phyloP scores from a whole-genome alignment of 2,888 invertebrate genomes.

The Philhelius pedissequus region DNA sequence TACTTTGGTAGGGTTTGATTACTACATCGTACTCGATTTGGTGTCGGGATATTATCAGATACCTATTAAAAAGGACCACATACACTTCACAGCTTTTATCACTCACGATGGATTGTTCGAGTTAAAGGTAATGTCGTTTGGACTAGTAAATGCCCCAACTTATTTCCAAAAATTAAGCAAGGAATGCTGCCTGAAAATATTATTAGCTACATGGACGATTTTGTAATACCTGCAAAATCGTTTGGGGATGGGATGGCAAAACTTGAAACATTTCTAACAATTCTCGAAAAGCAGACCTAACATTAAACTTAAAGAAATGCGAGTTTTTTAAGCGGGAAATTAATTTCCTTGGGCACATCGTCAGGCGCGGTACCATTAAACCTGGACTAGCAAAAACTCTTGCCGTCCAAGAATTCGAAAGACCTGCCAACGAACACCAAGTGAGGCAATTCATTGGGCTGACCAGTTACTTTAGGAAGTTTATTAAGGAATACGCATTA shows the following conservation, averaged over 20 bases:
- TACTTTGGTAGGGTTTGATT: too few species aligned
- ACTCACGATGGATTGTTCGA: background rate
- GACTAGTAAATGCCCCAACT: background rate
- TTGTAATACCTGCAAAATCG: background rate
- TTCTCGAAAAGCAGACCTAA: background rate
- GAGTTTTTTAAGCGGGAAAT: background rate
- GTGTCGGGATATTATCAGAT: background rate
- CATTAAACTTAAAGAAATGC: background rate
- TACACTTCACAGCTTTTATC: background rate
- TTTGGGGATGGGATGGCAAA: background rate
- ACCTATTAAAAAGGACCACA: slow-evolving; percentile 1
- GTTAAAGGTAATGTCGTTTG: slow-evolving; percentile 3
- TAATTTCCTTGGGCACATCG: background rate
- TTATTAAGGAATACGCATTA: too few species aligned
- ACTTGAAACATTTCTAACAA: background rate
- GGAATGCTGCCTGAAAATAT: background rate
- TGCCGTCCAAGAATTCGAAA: background rate
- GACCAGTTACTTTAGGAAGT: too few species aligned
- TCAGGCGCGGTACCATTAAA: background rate
- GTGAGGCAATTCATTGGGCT: too few species aligned
- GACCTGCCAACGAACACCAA: too few species aligned
- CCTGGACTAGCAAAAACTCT: background rate
- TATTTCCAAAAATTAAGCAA: background rate
- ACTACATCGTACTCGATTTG: too few species aligned
- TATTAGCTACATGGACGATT: background rate